phyloP scores from a whole-genome alignment of 1,140 invertebrate species.

The Steinernema khuongi region DNA sequence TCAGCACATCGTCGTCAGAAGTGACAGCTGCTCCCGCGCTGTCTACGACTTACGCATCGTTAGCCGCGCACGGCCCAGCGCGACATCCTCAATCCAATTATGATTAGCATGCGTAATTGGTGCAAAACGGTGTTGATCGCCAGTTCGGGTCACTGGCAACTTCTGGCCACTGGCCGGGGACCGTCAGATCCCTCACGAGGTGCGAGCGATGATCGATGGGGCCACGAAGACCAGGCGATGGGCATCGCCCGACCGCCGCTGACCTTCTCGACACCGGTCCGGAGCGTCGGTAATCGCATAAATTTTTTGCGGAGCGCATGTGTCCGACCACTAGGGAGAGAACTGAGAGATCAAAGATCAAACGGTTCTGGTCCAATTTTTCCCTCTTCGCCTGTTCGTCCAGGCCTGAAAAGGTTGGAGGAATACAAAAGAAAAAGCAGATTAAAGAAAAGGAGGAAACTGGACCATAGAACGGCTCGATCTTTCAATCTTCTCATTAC shows the following conservation, averaged over 20 bases:
- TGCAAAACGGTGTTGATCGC: neutral
- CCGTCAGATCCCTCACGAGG: neutral
- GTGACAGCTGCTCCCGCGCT: constrained; percentile 13
- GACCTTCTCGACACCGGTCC: neutral
- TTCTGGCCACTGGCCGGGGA: neutral
- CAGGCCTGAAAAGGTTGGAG: no score
- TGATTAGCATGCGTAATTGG: neutral
- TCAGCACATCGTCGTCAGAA: neutral
- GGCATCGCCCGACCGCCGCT: neutral
- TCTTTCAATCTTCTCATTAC: no score
- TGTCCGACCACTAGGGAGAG: neutral
- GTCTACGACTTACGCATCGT: neutral
- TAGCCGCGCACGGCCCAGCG: neutral
- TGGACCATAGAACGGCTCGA: no score
- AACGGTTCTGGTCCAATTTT: no score
- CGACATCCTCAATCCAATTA: constrained; percentile 5
- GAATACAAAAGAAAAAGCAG: no score
- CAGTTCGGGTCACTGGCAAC: neutral
- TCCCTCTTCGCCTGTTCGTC: no score
- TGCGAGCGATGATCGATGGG: constrained; percentile 13
- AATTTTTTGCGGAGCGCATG: neutral
- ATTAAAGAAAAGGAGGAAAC: no score
- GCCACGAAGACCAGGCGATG: neutral
- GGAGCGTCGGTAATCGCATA: constrained; percentile 8
- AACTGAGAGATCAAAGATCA: no score